phyloP scores from a whole-genome alignment of 2,113 vertebrate genomes.

The Rattus rattus region DNA sequence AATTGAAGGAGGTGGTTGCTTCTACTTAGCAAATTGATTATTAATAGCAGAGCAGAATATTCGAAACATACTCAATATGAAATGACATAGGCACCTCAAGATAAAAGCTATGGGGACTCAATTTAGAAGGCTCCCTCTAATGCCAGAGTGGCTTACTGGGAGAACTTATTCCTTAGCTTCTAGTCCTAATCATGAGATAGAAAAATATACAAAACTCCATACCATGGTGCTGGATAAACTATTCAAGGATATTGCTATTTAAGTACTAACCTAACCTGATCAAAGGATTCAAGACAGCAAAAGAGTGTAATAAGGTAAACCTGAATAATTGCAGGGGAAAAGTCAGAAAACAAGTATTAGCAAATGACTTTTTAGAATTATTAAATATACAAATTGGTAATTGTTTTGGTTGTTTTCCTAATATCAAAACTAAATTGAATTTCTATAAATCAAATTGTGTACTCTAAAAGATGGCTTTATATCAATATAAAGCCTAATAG shows the following conservation, averaged over 20 bases:
- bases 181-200: not conserved
- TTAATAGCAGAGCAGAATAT: not conserved
- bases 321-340: not conserved
- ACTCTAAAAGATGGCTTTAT: not conserved
- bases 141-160: not conserved
- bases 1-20: not conserved
- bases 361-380: not conserved
- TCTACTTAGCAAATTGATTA: not conserved
- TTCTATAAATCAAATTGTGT: not conserved
- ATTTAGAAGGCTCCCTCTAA: not conserved
- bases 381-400: not conserved
- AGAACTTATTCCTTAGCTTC: not conserved
- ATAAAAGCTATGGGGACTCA: not conserved
- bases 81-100: not conserved
- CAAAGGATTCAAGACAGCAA: not conserved
- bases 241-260: not conserved
- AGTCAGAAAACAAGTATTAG: not conserved
- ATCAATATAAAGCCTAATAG: not conserved
- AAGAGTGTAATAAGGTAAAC: fast-evolving
- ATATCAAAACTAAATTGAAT: not conserved
- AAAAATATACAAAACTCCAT: not conserved
- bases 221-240: not conserved
- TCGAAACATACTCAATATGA: not conserved
- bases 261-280: not conserved
- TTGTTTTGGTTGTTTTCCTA: not conserved